A percentile compares a stretch with the other conserved stretches of the same genome.
These are phyloP conservation scores for Eucera pruinosa DNA, from an alignment of 2,888 invertebrate species.

Conservation along the genomic window DNA sequence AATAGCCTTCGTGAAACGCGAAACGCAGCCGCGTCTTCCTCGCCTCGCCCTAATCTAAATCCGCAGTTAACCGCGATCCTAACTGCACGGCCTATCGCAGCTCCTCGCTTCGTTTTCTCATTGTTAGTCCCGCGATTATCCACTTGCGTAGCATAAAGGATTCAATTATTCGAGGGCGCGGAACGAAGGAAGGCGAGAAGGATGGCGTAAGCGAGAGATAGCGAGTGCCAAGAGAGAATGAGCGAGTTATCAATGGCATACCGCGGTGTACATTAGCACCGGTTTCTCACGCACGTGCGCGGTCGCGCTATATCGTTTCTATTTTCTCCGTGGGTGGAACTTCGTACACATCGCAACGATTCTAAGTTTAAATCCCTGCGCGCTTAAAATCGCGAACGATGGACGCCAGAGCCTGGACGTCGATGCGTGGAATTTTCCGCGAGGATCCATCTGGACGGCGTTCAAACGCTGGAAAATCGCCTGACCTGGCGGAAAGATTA, in stretches of 20 bases:
- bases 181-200: too few relatives aligned
- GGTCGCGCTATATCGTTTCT: slow-evolving; percentile 61
- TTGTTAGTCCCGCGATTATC: not conserved
- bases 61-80: not conserved
- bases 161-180: not conserved
- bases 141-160: not conserved
- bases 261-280: slow-evolving; percentile 67
- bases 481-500: not conserved
- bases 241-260: slow-evolving; percentile 75
- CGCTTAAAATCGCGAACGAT: slow-evolving; percentile 23
- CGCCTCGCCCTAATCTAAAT: too few relatives aligned
- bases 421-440: too few relatives aligned
- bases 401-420: not conserved
- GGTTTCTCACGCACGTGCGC: slow-evolving; percentile 56
- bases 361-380: slow-evolving; percentile 58
- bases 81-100: not conserved
- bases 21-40: too few relatives aligned
- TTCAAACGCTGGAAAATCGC: not conserved
- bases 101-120: not conserved
- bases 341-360: slow-evolving; percentile 42
- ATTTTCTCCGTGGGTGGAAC: slow-evolving; percentile 57
- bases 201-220: slow-evolving; percentile 7
- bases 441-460: too few relatives aligned
- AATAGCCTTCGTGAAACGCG: too few relatives aligned
- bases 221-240: slow-evolving; percentile 49